Evolutionary conservation across 2,888 invertebrate genomes (phyloP).

Genomic region (Drosophila mimetica): DNA sequence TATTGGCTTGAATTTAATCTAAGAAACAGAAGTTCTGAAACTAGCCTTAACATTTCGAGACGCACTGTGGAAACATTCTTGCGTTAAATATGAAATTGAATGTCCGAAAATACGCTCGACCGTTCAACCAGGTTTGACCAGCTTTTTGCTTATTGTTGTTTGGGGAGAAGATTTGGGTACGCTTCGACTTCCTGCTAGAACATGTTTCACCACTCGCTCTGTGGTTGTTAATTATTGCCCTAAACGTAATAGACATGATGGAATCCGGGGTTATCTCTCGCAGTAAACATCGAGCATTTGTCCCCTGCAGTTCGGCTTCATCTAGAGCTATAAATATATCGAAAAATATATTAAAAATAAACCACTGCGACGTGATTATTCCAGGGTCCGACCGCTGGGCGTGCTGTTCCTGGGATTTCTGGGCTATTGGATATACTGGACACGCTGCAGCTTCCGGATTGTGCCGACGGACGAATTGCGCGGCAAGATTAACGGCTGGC

Average conservation of each 20-base stretch:
- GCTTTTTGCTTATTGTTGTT: constrained; percentile 10
- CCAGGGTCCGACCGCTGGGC: constrained; percentile 82
- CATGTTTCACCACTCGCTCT: constrained; percentile 33
- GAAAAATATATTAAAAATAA: background rate
- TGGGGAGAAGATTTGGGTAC: constrained; percentile 28
- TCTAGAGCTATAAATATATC: background rate
- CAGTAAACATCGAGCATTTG: constrained; percentile 48
- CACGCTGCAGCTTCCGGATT: constrained; percentile 76
- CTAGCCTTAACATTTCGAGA: background rate
- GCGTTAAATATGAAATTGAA: constrained; percentile 15
- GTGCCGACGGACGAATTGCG: constrained; percentile 79
- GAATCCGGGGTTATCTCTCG: constrained; percentile 8
- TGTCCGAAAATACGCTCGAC: constrained; percentile 11
- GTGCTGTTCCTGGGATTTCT: constrained; percentile 78
- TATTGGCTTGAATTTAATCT: too few relatives aligned
- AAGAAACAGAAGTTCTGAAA: too few relatives aligned
- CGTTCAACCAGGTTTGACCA: constrained; percentile 43
- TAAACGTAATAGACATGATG: constrained; percentile 31
- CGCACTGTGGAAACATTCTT: constrained; percentile 15
- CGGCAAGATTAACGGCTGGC: constrained; percentile 56
- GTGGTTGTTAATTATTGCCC: constrained; percentile 43
- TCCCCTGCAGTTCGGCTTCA: constrained; percentile 40
- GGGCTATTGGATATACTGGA: constrained; percentile 81
- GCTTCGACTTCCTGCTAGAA: constrained; percentile 45
- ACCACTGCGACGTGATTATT: constrained; percentile 27